Conservation (phyloP, 2,888 invertebrate species). For the Nemotelus nigrinus region DNA sequence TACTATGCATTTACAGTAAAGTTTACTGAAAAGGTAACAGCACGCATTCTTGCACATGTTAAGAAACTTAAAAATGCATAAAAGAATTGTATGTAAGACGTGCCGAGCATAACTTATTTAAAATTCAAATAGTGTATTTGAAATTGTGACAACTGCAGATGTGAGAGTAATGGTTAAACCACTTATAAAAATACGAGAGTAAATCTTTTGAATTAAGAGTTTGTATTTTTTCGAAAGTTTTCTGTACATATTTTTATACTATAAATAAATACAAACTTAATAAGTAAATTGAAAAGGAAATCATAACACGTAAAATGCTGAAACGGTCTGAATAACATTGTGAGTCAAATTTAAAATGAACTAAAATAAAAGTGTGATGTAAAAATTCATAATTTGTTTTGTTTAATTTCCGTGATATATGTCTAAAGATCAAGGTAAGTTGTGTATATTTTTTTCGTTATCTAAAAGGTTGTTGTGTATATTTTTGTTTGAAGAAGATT, state of each 20-base stretch:
- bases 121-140: slow-evolving; percentile 8
- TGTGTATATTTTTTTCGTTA: background rate
- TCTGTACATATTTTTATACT: slow-evolving; percentile 52
- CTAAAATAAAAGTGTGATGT: slow-evolving; percentile 19
- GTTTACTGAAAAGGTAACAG: background rate
- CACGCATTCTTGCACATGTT: background rate
- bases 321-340: slow-evolving; percentile 12
- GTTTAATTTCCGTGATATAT: background rate
- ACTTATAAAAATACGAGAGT: slow-evolving; percentile 25
- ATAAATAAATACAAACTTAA: slow-evolving; percentile 49
- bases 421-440: background rate
- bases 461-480: too few species aligned
- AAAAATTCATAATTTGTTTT: slow-evolving; percentile 7
- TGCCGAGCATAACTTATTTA: background rate
- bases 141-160: slow-evolving; percentile 8
- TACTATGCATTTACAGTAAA: background rate
- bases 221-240: slow-evolving; percentile 51
- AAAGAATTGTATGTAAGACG: too few species aligned
- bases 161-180: background rate
- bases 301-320: slow-evolving; percentile 19
- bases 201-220: slow-evolving; percentile 47
- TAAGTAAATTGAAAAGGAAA: slow-evolving; percentile 25
- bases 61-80: too few species aligned
- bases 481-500: too few species aligned
- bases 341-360: slow-evolving; percentile 22